Base-by-base conservation (phyloP, 2,888 invertebrate genomes). In the Synanthedon tipuliformis region DNA sequence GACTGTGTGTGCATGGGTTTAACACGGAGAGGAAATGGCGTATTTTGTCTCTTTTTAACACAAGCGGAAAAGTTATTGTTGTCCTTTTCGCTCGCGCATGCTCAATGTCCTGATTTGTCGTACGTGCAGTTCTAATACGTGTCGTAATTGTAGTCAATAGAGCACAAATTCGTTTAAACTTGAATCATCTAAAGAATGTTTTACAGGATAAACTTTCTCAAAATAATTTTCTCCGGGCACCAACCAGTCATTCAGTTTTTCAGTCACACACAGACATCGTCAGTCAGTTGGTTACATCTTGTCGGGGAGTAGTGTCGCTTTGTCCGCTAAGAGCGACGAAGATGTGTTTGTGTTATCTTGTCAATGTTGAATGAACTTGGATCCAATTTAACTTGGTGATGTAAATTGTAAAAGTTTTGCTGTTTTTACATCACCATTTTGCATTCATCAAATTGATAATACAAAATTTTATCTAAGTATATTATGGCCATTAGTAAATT, bases 71-170 rank as follows among this genome's bases (percentile, higher is more conserved):
- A 54, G 50, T 40, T 56, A 58, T 55, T 41, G 57, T 50, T 49
- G 53, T 67, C 68, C 60, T 64, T 53, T 56, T 71, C 59, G 48
- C 51, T 12, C 73, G 81, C 84, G 83, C 83, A 83, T 82, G 83
- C 82, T 75, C 79, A 54, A 58, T 65, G 57, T 51, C 34, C 49
- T 40, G 23, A 53, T 56, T 40, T 54, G 53, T 40, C 60, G 57
- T 60, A 62, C 59, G 63, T 66, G 66, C 55, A 57, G 65, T 67
- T 62, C 59, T 56, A 71, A 73, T 70, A 60, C 71, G 55, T 56
- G 59, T 64, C 65, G 63, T 78, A 73, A 52, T 12, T 0, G 52
- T 16, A 59, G 52, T 58, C 51, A 53, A 62, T 72, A 75, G 60
- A 66, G 75, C 57, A 56, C 58, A 62, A 56, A 59, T 61, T 65